Percentiles rank a stretch among this genome's conserved stretches.
phyloP scores from a whole-genome alignment of 2,113 vertebrate species.

The Chaetorhynchus papuensis region DNA sequence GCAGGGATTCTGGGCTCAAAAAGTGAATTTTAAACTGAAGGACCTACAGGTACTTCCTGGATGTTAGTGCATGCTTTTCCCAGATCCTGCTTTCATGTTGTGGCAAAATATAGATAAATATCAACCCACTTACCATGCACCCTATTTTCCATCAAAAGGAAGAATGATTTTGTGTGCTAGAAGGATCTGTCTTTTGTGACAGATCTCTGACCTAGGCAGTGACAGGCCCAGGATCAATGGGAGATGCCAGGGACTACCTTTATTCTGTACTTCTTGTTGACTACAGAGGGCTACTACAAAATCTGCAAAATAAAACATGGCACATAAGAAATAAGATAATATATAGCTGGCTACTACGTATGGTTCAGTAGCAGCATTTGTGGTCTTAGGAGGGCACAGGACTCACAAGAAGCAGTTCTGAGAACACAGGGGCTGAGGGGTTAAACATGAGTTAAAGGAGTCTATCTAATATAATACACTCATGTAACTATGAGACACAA shows the following conservation, averaged over 20 bases:
- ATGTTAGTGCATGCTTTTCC: background rate
- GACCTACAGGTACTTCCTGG: background rate
- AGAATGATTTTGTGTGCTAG: background rate
- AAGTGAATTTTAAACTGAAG: background rate
- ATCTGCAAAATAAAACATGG: background rate
- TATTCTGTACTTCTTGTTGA: background rate
- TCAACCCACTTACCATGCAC: background rate
- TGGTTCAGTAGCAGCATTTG: background rate
- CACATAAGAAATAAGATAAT: background rate
- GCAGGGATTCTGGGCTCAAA: background rate
- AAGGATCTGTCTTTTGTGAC: background rate
- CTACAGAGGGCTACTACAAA: background rate
- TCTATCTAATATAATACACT: background rate
- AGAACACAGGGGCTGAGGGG: background rate
- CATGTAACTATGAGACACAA: background rate
- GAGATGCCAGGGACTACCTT: background rate
- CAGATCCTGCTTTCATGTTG: background rate
- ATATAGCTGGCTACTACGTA: background rate
- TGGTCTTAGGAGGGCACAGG: background rate
- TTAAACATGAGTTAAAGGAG: background rate
- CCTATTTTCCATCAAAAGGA: background rate
- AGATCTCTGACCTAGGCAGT: background rate
- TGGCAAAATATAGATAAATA: background rate
- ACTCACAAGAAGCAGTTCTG: background rate
- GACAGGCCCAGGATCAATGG: background rate